Conservation (phyloP, 2,888 invertebrate genomes). For the Dichetophora obliterata region DNA sequence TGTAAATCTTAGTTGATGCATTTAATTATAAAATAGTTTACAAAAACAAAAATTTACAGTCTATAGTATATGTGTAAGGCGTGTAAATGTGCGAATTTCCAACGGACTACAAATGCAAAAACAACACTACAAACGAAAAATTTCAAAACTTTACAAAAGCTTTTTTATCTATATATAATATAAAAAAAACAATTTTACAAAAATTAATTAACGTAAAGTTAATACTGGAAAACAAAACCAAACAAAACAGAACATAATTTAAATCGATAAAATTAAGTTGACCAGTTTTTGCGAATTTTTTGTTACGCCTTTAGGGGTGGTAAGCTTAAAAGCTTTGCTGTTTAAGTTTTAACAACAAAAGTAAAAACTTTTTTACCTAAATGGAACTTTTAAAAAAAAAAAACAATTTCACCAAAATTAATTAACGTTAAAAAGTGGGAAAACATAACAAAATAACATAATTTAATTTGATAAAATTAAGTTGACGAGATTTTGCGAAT, state of each 20-base stretch:
- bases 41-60: not conserved
- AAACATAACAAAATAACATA: constrained; percentile 7
- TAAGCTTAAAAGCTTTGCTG: no score
- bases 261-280: not conserved
- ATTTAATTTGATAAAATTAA: not conserved
- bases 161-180: not conserved
- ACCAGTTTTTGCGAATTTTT: no score
- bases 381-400: constrained; percentile 21
- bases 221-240: not conserved
- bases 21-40: not conserved
- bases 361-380: no score
- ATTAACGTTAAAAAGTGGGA: not conserved
- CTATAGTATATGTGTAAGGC: not conserved
- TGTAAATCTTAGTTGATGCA: not conserved
- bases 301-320: no score
- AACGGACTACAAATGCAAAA: not conserved
- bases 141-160: not conserved
- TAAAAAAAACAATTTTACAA: constrained; percentile 41
- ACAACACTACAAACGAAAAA: not conserved
- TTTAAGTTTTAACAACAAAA: no score
- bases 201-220: not conserved
- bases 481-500: no score
- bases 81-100: not conserved
- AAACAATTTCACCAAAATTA: constrained; percentile 27
- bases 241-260: constrained; percentile 28